Conservation (phyloP, 2,888 invertebrate genomes). For the Cerceris ruficornis region DNA sequence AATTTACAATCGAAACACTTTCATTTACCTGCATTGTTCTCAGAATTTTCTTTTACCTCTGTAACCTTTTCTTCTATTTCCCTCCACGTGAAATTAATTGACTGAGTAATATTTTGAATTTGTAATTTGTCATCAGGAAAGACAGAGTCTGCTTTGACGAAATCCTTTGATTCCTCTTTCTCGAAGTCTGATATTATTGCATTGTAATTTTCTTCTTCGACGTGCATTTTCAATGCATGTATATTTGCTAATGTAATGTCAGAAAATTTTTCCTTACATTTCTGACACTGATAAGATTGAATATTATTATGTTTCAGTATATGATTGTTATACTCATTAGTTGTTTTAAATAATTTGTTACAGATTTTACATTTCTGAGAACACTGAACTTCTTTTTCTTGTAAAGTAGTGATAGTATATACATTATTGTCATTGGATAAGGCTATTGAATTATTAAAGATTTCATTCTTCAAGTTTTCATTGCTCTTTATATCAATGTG, state of each 20-base stretch:
- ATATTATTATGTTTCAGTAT: conserved; percentile 7
- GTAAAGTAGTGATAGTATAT: conserved; percentile 7
- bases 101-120: conserved; percentile 8
- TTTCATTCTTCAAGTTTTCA: conserved; percentile 23
- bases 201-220: conserved; percentile 17
- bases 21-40: conserved; percentile 7
- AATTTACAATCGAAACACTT: not conserved
- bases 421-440: conserved; percentile 15
- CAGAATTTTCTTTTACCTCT: conserved; percentile 25
- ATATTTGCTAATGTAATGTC: conserved; percentile 14
- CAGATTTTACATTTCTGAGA: not conserved
- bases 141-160: conserved; percentile 11
- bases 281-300: conserved; percentile 13
- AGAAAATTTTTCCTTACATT: conserved; percentile 10
- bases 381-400: conserved; percentile 26
- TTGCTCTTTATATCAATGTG: conserved; percentile 7
- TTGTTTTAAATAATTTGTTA: conserved; percentile 4
- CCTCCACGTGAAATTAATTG: conserved; percentile 21
- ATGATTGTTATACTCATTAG: conserved; percentile 4
- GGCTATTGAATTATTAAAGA: conserved; percentile 7
- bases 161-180: conserved; percentile 12
- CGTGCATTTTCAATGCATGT: conserved; percentile 12
- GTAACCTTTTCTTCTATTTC: conserved; percentile 24
- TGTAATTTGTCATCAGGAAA: conserved; percentile 23
- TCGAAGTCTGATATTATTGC: conserved; percentile 1